Evolutionary conservation across 2,797 vertebrate species (phyloP).

Genomic region (Nannoperca obscura): DNA sequence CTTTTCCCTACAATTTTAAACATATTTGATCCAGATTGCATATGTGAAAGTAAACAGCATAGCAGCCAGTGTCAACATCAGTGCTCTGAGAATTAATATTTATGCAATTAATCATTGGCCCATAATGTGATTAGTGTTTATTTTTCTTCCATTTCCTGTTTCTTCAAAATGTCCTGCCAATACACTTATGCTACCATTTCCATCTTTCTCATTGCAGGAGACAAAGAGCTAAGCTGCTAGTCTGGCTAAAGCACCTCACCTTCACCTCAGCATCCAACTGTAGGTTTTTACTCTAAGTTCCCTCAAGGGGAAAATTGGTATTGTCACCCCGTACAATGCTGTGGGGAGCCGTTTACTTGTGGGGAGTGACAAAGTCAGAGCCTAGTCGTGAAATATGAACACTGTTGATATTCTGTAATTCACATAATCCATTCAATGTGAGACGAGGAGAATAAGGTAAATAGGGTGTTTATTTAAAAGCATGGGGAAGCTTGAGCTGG

Average conservation of each 20-base stretch:
- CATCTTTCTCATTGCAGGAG: not conserved
- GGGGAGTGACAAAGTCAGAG: not conserved
- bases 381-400: not conserved
- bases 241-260: not conserved
- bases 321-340: not conserved
- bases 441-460: not conserved
- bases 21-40: slow-evolving; percentile 31
- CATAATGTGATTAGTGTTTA: slow-evolving; percentile 41
- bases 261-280: too few relatives aligned
- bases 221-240: not conserved
- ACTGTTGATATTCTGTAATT: not conserved
- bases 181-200: slow-evolving; percentile 6
- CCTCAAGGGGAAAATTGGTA: not conserved
- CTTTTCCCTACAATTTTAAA: slow-evolving; percentile 29
- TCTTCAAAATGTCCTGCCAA: slow-evolving; percentile 19
- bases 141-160: slow-evolving; percentile 54
- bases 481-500: too few relatives aligned
- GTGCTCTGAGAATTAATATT: slow-evolving; percentile 36
- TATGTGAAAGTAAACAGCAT: slow-evolving; percentile 42
- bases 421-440: not conserved
- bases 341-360: not conserved
- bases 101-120: slow-evolving; percentile 43
- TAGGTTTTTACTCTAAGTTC: too few relatives aligned
- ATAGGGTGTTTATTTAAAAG: too few relatives aligned
- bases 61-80: slow-evolving; percentile 49